A percentile compares a stretch with the other conserved stretches of the same genome.
Evolutionary conservation across 2,888 invertebrate species (phyloP).

Genomic region (Hydrotaea diabolus): DNA sequence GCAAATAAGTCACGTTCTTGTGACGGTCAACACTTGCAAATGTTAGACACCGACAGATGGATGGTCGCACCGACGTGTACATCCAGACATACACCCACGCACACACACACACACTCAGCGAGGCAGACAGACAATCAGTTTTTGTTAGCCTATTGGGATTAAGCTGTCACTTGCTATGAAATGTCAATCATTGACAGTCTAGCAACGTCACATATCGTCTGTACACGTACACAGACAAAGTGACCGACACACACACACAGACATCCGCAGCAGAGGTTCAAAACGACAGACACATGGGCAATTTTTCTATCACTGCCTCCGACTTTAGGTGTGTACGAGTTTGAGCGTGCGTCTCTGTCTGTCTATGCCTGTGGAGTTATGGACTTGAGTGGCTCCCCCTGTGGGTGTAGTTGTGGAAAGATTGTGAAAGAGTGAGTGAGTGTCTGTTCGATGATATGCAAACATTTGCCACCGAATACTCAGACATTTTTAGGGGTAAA

Average conservation of each 20-base stretch:
- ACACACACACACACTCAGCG: background rate
- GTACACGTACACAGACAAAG: conserved; percentile 57
- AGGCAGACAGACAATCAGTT: conserved; percentile 58
- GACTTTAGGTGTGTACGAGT: conserved; percentile 4
- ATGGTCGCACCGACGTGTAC: conserved; percentile 10
- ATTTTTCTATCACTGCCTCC: background rate
- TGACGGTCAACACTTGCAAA: conserved; percentile 66
- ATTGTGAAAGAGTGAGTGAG: conserved; percentile 10
- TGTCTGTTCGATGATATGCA: conserved; percentile 35
- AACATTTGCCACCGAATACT: conserved; percentile 34
- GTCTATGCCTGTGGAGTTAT: background rate
- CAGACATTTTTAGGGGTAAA: conserved; percentile 57
- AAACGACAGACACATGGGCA: conserved; percentile 4
- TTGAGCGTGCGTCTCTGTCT: background rate
- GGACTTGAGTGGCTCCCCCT: too few relatives aligned
- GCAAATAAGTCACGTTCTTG: conserved; percentile 66
- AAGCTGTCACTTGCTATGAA: conserved; percentile 69
- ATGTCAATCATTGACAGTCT: conserved; percentile 69
- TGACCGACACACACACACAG: background rate
- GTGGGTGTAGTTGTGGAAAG: background rate
- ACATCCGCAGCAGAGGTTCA: background rate
- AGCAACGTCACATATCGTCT: conserved; percentile 67
- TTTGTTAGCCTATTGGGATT: conserved; percentile 68
- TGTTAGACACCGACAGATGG: conserved; percentile 64
- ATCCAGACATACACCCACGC: conserved; percentile 20